Base-by-base conservation (phyloP, 1,140 invertebrate genomes). In the Epicauta chinensis region DNA sequence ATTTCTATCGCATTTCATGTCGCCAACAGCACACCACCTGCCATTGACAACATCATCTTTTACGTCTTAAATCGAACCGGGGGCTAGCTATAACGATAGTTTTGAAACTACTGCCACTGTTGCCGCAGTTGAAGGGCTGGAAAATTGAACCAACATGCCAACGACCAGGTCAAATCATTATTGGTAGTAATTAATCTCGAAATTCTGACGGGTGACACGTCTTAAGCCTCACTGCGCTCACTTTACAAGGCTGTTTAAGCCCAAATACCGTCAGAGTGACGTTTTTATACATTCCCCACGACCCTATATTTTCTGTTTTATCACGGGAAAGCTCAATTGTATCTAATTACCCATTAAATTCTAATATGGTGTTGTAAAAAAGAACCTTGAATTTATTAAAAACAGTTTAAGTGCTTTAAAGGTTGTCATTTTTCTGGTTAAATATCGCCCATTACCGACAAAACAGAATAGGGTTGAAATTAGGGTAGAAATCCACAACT, bases 11-110 rank as follows among this genome's bases (percentile, higher is more conserved):
- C 40, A 57, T 57, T 57, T 57, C 40, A 53, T 53, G 55, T 57
- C 55, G 45, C 55, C 51, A 51, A 48, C 52, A 54, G 40, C 52
- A n/a, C n/a, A 45, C 29, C 55, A 57, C 55, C 50, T 57, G 55
- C 51, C 45, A 47, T 42, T 57, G 55, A 57, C 55, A 57, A 57
- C 55, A 57, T 57, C 55, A 57, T 57, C 55, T 46, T 56, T 59
- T 59, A 56, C 57, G 52, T 59, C 57, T 52, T 55, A 55, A 53
- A 55, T 51, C 53, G 55, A 57, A 57, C 50, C 16, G 16, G 34
- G 40, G 31, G 15, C 35, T 10, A 32, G 36, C 34, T 44, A 34
- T 11, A 34, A 34, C 10, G 32, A 34, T 11, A 11, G 32, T 34
- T 12, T 34, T 3, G 3, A 4, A n/a, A 34, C 32, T 34, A 34